These are phyloP conservation scores for Nycteola revayana DNA, from an alignment of 2,888 invertebrate genomes.

Conservation along the genomic window DNA sequence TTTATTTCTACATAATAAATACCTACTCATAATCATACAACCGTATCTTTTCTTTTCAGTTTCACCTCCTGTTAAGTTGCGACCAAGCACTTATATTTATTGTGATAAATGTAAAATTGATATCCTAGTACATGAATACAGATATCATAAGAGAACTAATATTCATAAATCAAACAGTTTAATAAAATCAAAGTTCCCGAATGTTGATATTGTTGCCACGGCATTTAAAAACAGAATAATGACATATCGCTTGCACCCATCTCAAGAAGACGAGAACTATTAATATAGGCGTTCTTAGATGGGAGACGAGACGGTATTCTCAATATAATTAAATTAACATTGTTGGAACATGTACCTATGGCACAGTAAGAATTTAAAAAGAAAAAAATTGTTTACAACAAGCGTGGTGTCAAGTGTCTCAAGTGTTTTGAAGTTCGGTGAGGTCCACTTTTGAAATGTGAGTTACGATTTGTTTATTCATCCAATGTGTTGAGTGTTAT, in stretches of 20 bases:
- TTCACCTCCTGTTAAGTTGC: neutral
- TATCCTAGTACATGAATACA: conserved; percentile 6
- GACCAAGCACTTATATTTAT: neutral
- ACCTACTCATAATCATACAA: neutral
- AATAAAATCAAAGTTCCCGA: conserved; percentile 9
- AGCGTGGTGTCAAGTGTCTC: too few species aligned
- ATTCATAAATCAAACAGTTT: conserved; percentile 17
- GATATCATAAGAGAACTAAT: conserved; percentile 15
- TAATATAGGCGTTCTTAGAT: conserved; percentile 1
- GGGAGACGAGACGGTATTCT: neutral
- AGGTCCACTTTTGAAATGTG: too few species aligned
- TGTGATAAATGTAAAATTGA: conserved; percentile 10
- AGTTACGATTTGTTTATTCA: too few species aligned
- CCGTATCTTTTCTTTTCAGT: conserved; percentile 1
- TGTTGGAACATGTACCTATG: conserved; percentile 6
- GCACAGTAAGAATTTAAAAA: too few species aligned
- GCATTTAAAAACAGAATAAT: conserved; percentile 21
- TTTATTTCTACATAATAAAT: neutral
- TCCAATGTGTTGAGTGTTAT: too few species aligned
- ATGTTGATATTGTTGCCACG: conserved; percentile 15
- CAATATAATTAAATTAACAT: conserved; percentile 9
- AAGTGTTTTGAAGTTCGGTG: too few species aligned
- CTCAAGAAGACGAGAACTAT: conserved; percentile 2
- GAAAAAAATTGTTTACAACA: too few species aligned
- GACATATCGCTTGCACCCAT: conserved; percentile 14